Base-by-base conservation (phyloP, 2,888 invertebrate genomes). In the Drosophila paranaensis region DNA sequence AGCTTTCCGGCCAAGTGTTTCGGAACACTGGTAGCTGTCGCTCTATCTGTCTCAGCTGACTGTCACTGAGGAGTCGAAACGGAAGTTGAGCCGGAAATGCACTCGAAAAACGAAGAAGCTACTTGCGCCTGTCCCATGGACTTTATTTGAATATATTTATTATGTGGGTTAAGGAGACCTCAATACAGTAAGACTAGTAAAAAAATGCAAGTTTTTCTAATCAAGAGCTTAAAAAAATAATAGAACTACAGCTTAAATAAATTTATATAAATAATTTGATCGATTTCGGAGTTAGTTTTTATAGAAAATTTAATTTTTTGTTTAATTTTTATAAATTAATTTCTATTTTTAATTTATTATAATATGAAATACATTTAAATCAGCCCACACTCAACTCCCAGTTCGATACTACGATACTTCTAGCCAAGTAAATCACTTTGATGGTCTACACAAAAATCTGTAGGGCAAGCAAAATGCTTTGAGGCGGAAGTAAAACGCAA, bases 401-500 rank as follows among this genome's bases (percentile, higher is more conserved):
- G n/a, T n/a, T n/a, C n/a, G n/a, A 8, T 11, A 20, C 4, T 20
- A 4, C 30, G 30, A 33, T 33, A 30, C 16, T 40, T 40, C 9
- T 16, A 42, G 42, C 6, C n/a, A 30, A 33, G 30, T 16, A 6
- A 16, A 35, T 50, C 2, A 33, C 16, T 13, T 33, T 33, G 1
- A 2, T 25, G 6, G 27, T n/a, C 25, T 53, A 2, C 6, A 5
- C 14, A n/a, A n/a, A 46, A 20, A 10, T 9, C 30, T 56, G 56
- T 4, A 3, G 37, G 61, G 10, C 20, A 25, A 25, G 8, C 11
- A 20, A n/a, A 35, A 58, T 10, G 6, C 6, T 54, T 69, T 55
- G 27, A 45, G 50, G 56, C 80, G 86, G 77, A 82, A 82, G 76
- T 79, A 45, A 25, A 60, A 69, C 16, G 42, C 40, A 71, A 81